These are phyloP conservation scores for Mirza zaza DNA, from an alignment of 2,113 vertebrate genomes.

Conservation along the genomic window DNA sequence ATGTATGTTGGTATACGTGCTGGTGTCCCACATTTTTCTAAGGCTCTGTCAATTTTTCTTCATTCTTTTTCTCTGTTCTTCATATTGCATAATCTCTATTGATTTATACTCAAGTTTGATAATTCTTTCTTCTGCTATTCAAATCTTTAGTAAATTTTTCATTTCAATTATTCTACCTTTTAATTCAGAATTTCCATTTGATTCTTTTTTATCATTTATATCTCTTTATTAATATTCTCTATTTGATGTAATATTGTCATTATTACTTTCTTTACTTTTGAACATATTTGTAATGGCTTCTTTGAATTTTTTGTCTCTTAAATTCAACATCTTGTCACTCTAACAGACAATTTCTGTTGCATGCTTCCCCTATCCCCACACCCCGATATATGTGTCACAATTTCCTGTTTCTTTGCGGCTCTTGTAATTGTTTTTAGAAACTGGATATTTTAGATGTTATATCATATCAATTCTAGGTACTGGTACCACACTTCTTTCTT, in stretches of 20 bases:
- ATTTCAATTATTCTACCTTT: not conserved
- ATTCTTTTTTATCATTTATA: not conserved
- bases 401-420: not conserved
- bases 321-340: not conserved
- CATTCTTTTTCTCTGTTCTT: not conserved
- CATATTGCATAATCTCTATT: not conserved
- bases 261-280: not conserved
- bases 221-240: not conserved
- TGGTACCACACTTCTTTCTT: not conserved
- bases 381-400: no score
- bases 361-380: not conserved
- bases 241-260: not conserved
- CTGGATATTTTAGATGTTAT: not conserved
- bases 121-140: not conserved
- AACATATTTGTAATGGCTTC: not conserved
- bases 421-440: not conserved
- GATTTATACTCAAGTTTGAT: not conserved
- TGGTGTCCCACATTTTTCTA: not conserved
- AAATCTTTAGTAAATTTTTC: not conserved
- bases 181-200: not conserved
- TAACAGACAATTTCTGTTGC: not conserved
- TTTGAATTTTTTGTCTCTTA: not conserved
- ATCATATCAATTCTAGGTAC: not conserved
- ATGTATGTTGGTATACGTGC: not conserved
- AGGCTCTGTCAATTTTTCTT: not conserved